Base-by-base conservation (phyloP, 1,140 invertebrate species). In the Himalopsyche phryganea region DNA sequence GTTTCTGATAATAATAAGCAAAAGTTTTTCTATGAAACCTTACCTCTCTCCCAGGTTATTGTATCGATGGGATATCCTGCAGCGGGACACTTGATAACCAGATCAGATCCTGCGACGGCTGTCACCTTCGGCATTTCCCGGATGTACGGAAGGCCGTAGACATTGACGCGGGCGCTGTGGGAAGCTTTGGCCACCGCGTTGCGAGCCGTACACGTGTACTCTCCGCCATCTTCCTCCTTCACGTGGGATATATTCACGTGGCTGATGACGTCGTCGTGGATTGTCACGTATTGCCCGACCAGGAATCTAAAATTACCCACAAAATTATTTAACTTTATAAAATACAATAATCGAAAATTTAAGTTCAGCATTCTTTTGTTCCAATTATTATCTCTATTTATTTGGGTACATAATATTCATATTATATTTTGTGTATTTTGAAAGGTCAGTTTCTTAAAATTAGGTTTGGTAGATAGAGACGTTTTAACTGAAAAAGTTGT, bases 161-260 rank as follows among this genome's bases (percentile, higher is more conserved):
- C 90, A 77, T 96, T 96, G 54, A 97, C 86, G 68, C 89, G 81
- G 1, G 90, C 90, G 15, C 85, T 86, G 69, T 96, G 92, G 41
- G 83, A 79, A 1, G 89, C 84, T 66, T 79, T 80, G 11, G 83
- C 83, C 17, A 94, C 89, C 44, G 84, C 83, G 74, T 96, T 97
- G 54, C 83, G 85, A 0, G 93, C 93, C 7, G 84, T 83, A 71
- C 94, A 97, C 15, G 86, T 84, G 71, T 95, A 97, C 69, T 94
- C 87, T 9, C 94, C 94, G 44, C 94, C 94, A 74, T 96, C 92
- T 79, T 94, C 88, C 42, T 92, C 88, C 58, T 87, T 86, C 28
- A 94, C 85, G 55, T 87, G 85, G 61, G 89, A 91, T 65, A 97
- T 91, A 78, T 97, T 97, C 61, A 97, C 90, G 78, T 94, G 92